These are phyloP conservation scores for Drosophila gaucha DNA, from an alignment of 2,888 invertebrate genomes.

Conservation along the genomic window DNA sequence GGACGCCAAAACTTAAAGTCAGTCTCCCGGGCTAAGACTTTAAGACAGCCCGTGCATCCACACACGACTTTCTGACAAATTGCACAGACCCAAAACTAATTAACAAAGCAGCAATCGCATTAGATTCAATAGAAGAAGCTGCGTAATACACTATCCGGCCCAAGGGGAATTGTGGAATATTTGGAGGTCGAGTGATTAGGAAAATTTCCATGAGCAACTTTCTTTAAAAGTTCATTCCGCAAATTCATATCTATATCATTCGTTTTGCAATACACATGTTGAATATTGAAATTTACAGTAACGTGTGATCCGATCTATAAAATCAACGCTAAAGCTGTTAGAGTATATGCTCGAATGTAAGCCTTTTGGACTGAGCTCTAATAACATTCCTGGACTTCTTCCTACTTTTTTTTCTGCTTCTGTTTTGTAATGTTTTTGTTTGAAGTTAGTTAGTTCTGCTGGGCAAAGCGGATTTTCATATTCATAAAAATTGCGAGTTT, in stretches of 20 bases:
- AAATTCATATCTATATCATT: not conserved
- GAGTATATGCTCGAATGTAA: constrained; percentile 48
- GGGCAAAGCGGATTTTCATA: constrained; percentile 75
- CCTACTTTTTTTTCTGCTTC: constrained; percentile 8
- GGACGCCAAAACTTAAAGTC: constrained; percentile 73
- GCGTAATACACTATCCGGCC: constrained; percentile 20
- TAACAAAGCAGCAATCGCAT: constrained; percentile 58
- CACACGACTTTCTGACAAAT: constrained; percentile 64
- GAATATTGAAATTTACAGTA: not conserved
- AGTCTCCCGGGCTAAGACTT: constrained; percentile 64
- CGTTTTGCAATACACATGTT: too few relatives aligned
- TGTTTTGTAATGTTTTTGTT: constrained; percentile 56
- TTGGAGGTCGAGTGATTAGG: not conserved
- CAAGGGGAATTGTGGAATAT: not conserved
- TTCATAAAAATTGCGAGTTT: constrained; percentile 76
- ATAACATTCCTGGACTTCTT: constrained; percentile 55
- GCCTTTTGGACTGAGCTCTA: constrained; percentile 66
- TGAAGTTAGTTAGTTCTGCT: constrained; percentile 71
- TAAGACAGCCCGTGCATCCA: constrained; percentile 57
- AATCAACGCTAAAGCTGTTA: constrained; percentile 15
- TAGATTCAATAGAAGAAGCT: constrained; percentile 30
- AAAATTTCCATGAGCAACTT: not conserved
- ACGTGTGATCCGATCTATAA: not conserved
- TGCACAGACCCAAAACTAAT: constrained; percentile 65
- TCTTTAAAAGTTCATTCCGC: not conserved